These are phyloP conservation scores for Drosophila athabasca DNA, from an alignment of 1,140 invertebrate species.

Conservation along the genomic window DNA sequence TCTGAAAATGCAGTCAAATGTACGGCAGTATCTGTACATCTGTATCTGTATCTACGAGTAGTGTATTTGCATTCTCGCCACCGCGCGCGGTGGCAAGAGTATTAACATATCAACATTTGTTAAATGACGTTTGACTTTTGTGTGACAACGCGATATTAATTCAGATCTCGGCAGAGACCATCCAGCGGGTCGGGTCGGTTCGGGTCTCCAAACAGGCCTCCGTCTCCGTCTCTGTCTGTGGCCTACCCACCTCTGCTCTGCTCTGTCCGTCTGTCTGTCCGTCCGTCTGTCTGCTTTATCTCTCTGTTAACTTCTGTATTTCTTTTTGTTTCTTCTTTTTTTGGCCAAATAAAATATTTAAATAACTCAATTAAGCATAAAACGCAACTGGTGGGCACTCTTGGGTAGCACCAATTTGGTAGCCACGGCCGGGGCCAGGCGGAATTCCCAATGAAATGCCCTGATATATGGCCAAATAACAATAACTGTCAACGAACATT, in stretches of 20 bases:
- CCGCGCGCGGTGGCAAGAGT: slow-evolving; percentile 38
- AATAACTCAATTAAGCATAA: slow-evolving; percentile 82
- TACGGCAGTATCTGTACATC: slow-evolving; percentile 27
- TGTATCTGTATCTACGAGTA: slow-evolving; percentile 21
- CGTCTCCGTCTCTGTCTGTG: slow-evolving; percentile 7
- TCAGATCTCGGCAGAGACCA: slow-evolving; percentile 44
- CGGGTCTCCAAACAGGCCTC: background rate
- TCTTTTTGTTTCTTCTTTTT: slow-evolving; percentile 30
- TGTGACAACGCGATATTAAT: slow-evolving; percentile 80
- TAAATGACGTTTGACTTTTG: slow-evolving; percentile 81
- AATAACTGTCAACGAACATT: slow-evolving; percentile 76
- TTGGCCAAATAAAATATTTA: slow-evolving; percentile 79
- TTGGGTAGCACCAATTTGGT: slow-evolving; percentile 53
- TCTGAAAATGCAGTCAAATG: slow-evolving; percentile 68
- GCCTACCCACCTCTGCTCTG: slow-evolving; percentile 24
- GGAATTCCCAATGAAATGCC: slow-evolving; percentile 80
- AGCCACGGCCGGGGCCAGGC: slow-evolving; percentile 14
- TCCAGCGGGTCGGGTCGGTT: background rate
- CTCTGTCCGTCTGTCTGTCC: background rate
- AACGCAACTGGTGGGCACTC: slow-evolving; percentile 74
- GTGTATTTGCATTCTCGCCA: slow-evolving; percentile 59
- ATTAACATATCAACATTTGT: slow-evolving; percentile 82
- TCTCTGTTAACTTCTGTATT: slow-evolving; percentile 8
- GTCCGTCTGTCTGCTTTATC: too few species aligned
- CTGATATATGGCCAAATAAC: slow-evolving; percentile 80